Conservation (phyloP, 2,797 vertebrate species). For the Enteromius trimaculatus region DNA sequence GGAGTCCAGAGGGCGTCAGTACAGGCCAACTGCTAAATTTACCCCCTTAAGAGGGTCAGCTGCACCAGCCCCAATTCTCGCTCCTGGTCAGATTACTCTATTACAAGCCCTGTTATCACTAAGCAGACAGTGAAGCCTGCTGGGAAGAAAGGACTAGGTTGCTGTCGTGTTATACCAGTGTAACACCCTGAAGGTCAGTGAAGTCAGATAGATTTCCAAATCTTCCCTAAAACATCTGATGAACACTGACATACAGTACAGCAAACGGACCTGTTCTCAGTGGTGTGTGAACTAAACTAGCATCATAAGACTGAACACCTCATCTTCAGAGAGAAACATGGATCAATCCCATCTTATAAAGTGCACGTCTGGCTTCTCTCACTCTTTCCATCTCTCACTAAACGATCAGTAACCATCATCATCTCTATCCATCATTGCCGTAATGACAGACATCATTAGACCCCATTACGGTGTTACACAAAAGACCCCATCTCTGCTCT, state of each 20-base stretch:
- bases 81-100: conserved; percentile 10
- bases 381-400: conserved; percentile 1
- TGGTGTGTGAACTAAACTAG: background rate
- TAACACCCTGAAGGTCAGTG: conserved; percentile 48
- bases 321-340: background rate
- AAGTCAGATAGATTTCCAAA: background rate
- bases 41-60: background rate
- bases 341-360: conserved; percentile 1
- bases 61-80: conserved; percentile 6
- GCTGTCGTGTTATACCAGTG: conserved; percentile 1
- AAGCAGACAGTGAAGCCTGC: background rate
- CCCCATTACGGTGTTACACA: conserved; percentile 15
- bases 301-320: background rate
- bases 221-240: background rate
- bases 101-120: conserved; percentile 16
- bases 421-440: conserved; percentile 31
- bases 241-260: background rate
- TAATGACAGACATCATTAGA: conserved; percentile 54
- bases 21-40: conserved; percentile 13
- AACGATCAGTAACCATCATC: conserved; percentile 34
- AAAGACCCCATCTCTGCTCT: conserved; percentile 35
- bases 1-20: conserved; percentile 2
- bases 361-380: conserved; percentile 2
- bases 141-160: background rate
- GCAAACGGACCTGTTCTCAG: background rate